Evolutionary conservation across 2,113 vertebrate species (phyloP), one percentile per base, ranked within the genome.

Genomic region (Pipra filicauda): DNA sequence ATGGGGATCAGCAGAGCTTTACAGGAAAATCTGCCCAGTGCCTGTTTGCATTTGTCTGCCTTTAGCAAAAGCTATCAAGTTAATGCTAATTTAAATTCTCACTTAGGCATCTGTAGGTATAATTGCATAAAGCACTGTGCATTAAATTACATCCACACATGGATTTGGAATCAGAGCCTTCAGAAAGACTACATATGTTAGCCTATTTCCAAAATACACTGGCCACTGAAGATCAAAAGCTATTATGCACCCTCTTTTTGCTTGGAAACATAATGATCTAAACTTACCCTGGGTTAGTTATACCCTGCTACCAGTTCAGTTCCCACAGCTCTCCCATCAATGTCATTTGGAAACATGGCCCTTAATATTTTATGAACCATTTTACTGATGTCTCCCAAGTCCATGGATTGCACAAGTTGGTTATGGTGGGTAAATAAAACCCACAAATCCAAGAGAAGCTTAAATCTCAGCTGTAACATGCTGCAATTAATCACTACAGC

Each of bases 81-180:
- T 83, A 85, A 79, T 75, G 82, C 74, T 95, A 94, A 93, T 95
- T 96, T 83, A 74, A 94, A 91, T 91, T 94, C 75, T 96, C 87
- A 92, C 80, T 91, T 94, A 77, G 88, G 78, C 82, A 85, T 91
- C 78, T 91, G 85, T 93, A 93, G 75, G 88, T 90, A 79, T 93
- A 88, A 96, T 92, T 93, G 85, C 93, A 92, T 78, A 92, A 95
- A 91, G 77, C 81, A 67, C 74, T 89, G 75, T 85, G 90, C 71
- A 74, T 94, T 90, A 91, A 93, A 93, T 91, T 90, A 84, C 79
- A 90, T 77, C 64, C 57, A 71, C 79, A 71, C 49, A 77, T 33
- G 72, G 72, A 7, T 76, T 37, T 83, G 71, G 41, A 70, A 28
- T 64, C 57, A 27, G n/a, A 74, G 46, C 16, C 82, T 93, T 73